Conservation (phyloP, 2,888 invertebrate genomes). For the Laothoe populi region DNA sequence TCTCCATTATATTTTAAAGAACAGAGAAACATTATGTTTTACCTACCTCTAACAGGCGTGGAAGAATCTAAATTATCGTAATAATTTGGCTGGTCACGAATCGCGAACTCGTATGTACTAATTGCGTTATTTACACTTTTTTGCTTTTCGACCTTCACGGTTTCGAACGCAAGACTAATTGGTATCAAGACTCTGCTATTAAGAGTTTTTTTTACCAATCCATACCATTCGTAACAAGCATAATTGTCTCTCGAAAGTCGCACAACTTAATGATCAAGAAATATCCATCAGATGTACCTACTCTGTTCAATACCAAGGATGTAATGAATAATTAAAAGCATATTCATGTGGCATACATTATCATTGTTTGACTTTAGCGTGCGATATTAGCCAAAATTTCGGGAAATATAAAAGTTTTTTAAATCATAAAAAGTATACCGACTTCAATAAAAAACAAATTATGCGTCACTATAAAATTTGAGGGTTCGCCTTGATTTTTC, state of each 20-base stretch:
- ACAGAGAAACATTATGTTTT: neutral
- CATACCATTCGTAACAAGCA: too few relatives aligned
- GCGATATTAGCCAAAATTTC: neutral
- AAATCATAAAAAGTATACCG: too few relatives aligned
- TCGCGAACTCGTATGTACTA: neutral
- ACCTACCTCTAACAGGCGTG: neutral
- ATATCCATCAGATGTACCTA: neutral
- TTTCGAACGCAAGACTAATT: neutral
- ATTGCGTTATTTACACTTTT: slow-evolving; percentile 14
- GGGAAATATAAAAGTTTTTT: neutral
- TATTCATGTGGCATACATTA: slow-evolving; percentile 6
- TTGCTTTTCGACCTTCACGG: slow-evolving; percentile 10
- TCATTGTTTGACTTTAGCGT: slow-evolving; percentile 1
- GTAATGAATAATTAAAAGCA: slow-evolving; percentile 16
- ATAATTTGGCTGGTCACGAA: slow-evolving; percentile 2
- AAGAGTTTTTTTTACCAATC: too few relatives aligned
- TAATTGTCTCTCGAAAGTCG: too few relatives aligned
- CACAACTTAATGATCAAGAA: too few relatives aligned
- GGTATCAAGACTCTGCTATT: neutral
- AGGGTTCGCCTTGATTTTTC: too few relatives aligned
- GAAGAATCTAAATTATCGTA: slow-evolving; percentile 13
- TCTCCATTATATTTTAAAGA: too few relatives aligned
- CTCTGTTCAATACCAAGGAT: neutral
- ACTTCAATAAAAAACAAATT: too few relatives aligned
- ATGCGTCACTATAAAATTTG: too few relatives aligned